A percentile compares a stretch with the other conserved stretches of the same genome.
Conservation (phyloP, 2,888 invertebrate species). For the Hetaerina titia region DNA sequence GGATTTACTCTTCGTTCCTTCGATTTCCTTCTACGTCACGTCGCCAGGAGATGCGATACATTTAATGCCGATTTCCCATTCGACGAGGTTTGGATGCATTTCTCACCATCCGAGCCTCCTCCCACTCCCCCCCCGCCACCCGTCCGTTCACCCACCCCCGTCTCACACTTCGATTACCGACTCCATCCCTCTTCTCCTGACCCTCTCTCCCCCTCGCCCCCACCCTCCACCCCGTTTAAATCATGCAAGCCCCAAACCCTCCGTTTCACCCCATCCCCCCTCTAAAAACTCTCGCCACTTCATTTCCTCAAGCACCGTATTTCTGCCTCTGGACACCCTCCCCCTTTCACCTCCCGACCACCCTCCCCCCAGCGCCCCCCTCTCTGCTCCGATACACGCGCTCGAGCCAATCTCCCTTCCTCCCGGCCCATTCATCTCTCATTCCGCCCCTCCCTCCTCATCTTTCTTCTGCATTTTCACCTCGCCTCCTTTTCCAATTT, state of each 20-base stretch:
- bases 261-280: not conserved
- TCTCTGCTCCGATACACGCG: not conserved
- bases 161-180: not conserved
- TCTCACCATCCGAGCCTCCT: not conserved
- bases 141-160: not conserved
- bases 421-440: slow-evolving; percentile 8
- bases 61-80: slow-evolving; percentile 33
- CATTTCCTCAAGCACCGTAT: slow-evolving; percentile 57
- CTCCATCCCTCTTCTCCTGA: not conserved
- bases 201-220: not conserved
- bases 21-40: slow-evolving; percentile 10
- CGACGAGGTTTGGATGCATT: slow-evolving; percentile 17
- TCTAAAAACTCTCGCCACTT: slow-evolving; percentile 13
- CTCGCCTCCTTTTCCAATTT: not conserved
- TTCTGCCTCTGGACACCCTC: slow-evolving; percentile 33
- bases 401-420: not conserved
- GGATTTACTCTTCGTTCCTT: not conserved
- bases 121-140: not conserved
- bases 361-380: not conserved
- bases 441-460: not conserved
- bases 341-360: not conserved
- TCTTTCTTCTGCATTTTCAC: not conserved
- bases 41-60: not conserved
- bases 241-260: slow-evolving; percentile 16
- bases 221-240: slow-evolving; percentile 2